These are phyloP conservation scores for Halocynthia roretzi DNA, from an alignment of 23 tunicate genomes.

Conservation along the genomic window DNA sequence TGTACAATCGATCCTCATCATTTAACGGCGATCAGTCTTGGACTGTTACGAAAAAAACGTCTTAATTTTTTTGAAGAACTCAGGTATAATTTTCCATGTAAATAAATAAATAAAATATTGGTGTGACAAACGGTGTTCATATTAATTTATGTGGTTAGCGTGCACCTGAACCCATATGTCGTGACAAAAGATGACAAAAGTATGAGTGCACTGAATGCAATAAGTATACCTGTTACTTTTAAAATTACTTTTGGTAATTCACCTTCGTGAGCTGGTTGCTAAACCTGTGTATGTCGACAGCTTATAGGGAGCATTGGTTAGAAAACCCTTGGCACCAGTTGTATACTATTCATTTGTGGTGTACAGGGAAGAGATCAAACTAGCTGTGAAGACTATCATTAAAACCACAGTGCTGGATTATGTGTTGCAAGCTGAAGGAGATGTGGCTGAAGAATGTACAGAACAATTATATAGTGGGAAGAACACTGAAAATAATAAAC, in stretches of 20 bases:
- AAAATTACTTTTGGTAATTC: no score
- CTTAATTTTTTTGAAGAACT: constrained; percentile 63
- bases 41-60: constrained; percentile 57
- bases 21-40: constrained; percentile 62
- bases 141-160: neutral
- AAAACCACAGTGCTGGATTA: constrained; percentile 59
- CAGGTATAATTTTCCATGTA: constrained; percentile 27
- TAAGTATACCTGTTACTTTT: no score
- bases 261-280: no score
- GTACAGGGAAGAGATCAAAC: constrained; percentile 49
- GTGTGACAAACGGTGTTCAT: neutral
- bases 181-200: no score
- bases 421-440: constrained; percentile 9
- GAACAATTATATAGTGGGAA: no score
- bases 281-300: neutral
- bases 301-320: neutral
- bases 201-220: no score
- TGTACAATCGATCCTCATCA: constrained; percentile 60
- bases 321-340: neutral
- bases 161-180: no score
- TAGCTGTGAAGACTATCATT: constrained; percentile 52
- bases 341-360: no score
- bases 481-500: no score
- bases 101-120: neutral
- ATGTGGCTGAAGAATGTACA: neutral